Percentiles rank a stretch among this genome's conserved stretches.
Conservation (phyloP, 2,113 vertebrate species). For the Echinops telfairi region DNA sequence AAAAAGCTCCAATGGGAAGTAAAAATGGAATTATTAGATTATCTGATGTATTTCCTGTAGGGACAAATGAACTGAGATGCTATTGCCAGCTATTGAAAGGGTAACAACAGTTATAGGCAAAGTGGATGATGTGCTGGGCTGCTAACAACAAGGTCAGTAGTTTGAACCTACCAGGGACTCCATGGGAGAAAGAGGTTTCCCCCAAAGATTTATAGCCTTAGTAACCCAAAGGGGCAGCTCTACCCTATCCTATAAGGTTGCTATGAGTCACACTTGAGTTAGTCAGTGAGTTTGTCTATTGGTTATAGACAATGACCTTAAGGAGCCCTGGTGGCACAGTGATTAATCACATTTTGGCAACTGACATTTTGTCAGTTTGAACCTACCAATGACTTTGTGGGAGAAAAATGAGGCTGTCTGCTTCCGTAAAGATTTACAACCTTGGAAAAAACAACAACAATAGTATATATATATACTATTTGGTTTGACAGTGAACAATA, state of each 20-base stretch:
- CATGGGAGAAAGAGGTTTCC: no score
- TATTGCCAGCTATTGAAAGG: background rate
- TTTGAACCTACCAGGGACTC: no score
- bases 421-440: background rate
- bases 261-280: no score
- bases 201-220: no score
- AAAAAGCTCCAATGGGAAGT: background rate
- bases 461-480: background rate
- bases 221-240: no score
- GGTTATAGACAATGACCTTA: background rate
- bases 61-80: background rate
- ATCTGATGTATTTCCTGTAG: background rate
- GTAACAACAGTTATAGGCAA: background rate
- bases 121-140: no score
- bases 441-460: conserved; percentile 1
- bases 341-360: background rate
- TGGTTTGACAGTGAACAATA: background rate
- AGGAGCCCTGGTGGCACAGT: background rate
- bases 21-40: background rate
- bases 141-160: no score
- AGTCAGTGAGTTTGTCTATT: no score
- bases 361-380: background rate
- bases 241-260: no score
- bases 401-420: background rate
- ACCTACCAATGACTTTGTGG: background rate